phyloP scores from a whole-genome alignment of 2,113 vertebrate species.

The Microtus ochrogaster region DNA sequence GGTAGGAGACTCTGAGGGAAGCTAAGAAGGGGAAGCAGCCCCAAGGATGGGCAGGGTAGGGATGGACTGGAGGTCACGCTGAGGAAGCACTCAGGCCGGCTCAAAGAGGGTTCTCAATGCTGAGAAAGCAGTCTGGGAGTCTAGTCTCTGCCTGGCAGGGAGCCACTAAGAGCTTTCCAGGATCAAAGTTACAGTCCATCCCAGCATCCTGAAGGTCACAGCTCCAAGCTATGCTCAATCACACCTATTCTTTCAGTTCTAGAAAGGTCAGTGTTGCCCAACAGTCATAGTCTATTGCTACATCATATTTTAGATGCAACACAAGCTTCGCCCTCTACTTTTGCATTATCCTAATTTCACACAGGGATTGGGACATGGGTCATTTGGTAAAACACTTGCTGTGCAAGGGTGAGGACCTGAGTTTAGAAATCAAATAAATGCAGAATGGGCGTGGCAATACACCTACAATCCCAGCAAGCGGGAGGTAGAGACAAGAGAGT shows the following conservation, averaged over 20 bases:
- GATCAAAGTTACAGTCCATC: background rate
- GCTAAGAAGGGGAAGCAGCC: background rate
- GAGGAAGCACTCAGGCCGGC: background rate
- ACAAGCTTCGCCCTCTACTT: background rate
- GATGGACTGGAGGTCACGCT: rapidly evolving
- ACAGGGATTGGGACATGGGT: background rate
- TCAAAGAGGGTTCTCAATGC: background rate
- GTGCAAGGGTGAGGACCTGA: background rate
- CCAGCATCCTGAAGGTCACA: background rate
- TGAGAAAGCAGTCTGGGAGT: background rate
- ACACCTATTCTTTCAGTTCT: no score
- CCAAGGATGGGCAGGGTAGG: no score
- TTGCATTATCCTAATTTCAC: background rate
- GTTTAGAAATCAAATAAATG: background rate
- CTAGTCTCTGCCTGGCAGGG: background rate
- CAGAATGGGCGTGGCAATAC: no score
- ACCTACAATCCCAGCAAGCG: background rate
- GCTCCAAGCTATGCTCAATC: background rate
- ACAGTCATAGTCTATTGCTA: background rate
- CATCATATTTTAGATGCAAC: background rate
- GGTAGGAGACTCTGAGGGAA: background rate
- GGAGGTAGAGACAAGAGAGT: background rate
- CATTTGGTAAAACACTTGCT: background rate
- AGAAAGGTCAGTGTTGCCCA: background rate
- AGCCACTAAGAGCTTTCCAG: background rate